Base-by-base conservation (phyloP, 2,888 invertebrate species). In the Smittia sp. region DNA sequence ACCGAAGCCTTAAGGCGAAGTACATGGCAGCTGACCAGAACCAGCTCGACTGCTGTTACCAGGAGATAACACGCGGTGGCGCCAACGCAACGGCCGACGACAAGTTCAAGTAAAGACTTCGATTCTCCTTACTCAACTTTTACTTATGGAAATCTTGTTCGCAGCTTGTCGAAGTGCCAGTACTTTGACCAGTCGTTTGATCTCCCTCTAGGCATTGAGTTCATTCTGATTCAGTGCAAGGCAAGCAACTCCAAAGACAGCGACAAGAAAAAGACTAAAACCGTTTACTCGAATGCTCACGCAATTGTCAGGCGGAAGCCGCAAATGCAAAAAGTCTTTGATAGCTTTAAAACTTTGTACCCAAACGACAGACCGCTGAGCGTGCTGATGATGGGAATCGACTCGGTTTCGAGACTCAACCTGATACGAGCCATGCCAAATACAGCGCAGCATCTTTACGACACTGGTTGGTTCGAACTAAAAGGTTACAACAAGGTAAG, bases 401-500 rank as follows among this genome's bases (percentile, higher is more conserved):
- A 95, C 79, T 92, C 93, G 62, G 89, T 95, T 77, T 94, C 95
- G 0, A 82, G 93, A 74, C 83, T 91, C 54, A 92, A 94, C 79
- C 86, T 93, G 74, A 85, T 88, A 20, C 85, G 92, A 69, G 88
- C 90, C 7, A 89, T 95, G 88, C 89, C 90, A 0, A 85, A 86
- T 78, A 93, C 93, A 0, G 84, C 86, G 1, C 82, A 85, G 15
- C 89, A 88, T 79, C 83, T 96, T 39, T 83, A 87, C 63, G 85
- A 88, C 20, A 87, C 88, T 74, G 88, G 85, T 74, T 93, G 91
- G 86, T 82, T 91, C 58, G 88, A 88, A 75, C 85, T 90, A 79
- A 85, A 88, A 76, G 94, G 92, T 0, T 94, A 92, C 80, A 86
- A 87, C 78, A 87, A 87, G 85, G 87, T 87, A 79, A 76, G 18